phyloP scores from a whole-genome alignment of 2,113 vertebrate genomes.

The Eidolon helvum region DNA sequence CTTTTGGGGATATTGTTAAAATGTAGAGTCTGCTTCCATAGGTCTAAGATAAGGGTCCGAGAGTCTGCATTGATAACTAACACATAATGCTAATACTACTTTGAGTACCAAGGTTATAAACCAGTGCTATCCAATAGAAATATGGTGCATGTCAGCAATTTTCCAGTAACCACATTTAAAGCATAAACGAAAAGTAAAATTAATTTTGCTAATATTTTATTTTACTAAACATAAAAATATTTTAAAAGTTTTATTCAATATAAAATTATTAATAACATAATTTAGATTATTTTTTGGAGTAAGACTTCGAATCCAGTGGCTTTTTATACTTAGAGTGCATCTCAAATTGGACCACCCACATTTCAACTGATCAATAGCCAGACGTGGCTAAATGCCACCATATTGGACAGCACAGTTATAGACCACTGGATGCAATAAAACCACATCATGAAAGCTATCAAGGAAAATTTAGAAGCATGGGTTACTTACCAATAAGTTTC shows the following conservation, averaged over 20 bases:
- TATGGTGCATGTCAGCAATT: neutral
- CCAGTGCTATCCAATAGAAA: neutral
- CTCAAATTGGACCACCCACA: neutral
- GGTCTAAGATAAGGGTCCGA: neutral
- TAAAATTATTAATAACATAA: constrained; percentile 31
- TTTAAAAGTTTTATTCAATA: neutral
- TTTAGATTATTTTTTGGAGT: neutral
- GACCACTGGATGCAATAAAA: neutral
- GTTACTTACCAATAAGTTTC: constrained; percentile 90
- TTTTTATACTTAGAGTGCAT: neutral
- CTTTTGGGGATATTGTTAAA: neutral
- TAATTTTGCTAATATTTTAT: neutral
- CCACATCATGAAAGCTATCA: neutral
- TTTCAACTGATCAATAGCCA: neutral
- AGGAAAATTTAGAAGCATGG: neutral
- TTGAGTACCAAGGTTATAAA: neutral
- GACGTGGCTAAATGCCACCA: neutral
- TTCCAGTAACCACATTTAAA: neutral
- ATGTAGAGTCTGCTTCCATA: neutral
- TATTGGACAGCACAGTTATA: neutral
- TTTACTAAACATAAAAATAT: neutral
- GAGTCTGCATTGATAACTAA: neutral
- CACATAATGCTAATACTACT: neutral
- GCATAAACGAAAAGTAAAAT: neutral
- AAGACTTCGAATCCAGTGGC: neutral